Base-by-base conservation (phyloP, 2,797 vertebrate genomes). In the Pseudochirops cupreus region DNA sequence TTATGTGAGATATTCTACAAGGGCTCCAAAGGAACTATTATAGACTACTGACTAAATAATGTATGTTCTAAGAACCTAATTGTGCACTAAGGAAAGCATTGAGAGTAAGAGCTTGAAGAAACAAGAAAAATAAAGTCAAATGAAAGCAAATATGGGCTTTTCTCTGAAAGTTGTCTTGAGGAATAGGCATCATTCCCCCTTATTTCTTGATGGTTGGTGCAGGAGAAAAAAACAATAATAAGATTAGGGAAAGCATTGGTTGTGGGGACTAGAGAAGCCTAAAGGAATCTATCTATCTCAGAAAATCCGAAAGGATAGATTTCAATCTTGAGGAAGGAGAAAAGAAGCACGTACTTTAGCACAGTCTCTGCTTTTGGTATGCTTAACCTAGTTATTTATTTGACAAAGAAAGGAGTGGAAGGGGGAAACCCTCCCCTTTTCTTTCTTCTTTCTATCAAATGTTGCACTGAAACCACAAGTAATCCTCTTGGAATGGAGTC, bases 21-120 rank as follows among this genome's bases (percentile, higher is more conserved):
- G 67, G 98, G 98, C 98, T 98, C 97, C 98, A 97, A 98, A 98
- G 98, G 98, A 98, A 94, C 97, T 94, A 95, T 98, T 98, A 97
- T 33, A 97, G 97, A 96, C 92, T 96, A 98, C 95, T 97, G 96
- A 97, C 96, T 98, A 94, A 24, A 91, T 56, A 95, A 74, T 93
- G 94, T 90, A 96, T 93, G 93, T 96, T 91, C 55, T 97, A 96
- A 95, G 94, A 95, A 95, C 95, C 97, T 97, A 98, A 98, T 97
- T 95, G 96, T 91, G 90, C 94, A 92, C 96, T 90, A 96, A 97
- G 94, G 96, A 67, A 39, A 50, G 33, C 67, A 28, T 0, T 1
- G 56, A 93, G 31, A n/a, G 11, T 1, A 4, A 16, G n/a, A 95
- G n/a, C 16, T 21, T 0, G 1, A 52, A 10, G 4, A 12, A 31